Conservation (phyloP, 2,888 invertebrate species). For the Cheilosia grossa region DNA sequence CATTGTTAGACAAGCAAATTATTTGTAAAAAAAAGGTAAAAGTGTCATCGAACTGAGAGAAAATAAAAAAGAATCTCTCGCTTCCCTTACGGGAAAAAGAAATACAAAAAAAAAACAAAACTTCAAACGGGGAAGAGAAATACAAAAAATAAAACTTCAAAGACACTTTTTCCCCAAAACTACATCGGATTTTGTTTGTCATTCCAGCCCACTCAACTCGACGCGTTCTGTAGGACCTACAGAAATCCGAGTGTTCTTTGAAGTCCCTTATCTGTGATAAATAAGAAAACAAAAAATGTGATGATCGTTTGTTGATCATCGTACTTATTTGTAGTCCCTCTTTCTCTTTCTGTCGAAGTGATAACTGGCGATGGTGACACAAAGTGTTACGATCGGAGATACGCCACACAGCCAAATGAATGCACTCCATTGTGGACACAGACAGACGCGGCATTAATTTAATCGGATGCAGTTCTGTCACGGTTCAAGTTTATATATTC, state of each 20-base stretch:
- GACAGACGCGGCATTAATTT: conserved; percentile 49
- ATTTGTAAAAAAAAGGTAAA: conserved; percentile 61
- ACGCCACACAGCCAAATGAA: conserved; percentile 28
- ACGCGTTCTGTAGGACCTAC: conserved; percentile 1
- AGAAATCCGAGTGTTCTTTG: conserved; percentile 12
- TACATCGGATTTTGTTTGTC: conserved; percentile 19
- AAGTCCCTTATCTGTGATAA: conserved; percentile 46
- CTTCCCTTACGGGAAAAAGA: not conserved
- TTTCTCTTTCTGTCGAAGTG: conserved; percentile 28
- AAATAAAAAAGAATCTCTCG: too few species aligned
- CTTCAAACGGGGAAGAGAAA: conserved; percentile 26
- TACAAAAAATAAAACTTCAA: conserved; percentile 26
- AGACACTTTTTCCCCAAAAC: conserved; percentile 25
- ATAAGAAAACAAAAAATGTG: conserved; percentile 12
- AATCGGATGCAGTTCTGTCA: conserved; percentile 71
- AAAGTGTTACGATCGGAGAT: conserved; percentile 51
- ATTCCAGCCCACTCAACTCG: conserved; percentile 33
- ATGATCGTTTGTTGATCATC: conserved; percentile 40
- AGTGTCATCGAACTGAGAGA: conserved; percentile 38
- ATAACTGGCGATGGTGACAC: conserved; percentile 69
- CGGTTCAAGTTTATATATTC: conserved; percentile 57
- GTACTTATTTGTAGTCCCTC: conserved; percentile 38
- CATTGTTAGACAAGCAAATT: conserved; percentile 58
- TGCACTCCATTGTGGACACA: conserved; percentile 43
- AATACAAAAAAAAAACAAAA: not conserved